Percentiles rank a stretch among this genome's conserved stretches.
Conservation (phyloP, 53 echinoderm and acorn worm species). For the Paracentrotus lividus region DNA sequence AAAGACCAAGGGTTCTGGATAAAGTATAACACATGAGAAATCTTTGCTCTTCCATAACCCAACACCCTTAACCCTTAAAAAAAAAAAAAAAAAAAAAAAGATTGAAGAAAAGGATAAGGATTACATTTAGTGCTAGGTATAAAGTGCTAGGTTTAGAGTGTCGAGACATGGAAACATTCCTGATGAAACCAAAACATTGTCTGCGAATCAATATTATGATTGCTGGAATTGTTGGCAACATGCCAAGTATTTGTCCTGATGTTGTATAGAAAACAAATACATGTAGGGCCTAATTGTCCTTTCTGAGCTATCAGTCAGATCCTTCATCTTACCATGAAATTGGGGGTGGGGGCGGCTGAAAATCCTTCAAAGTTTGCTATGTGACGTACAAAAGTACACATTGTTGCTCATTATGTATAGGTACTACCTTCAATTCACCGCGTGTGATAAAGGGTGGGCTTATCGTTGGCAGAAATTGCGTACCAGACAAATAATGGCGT, state of each 20-base stretch:
- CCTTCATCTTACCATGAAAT: not conserved
- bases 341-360: not conserved
- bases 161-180: too few species aligned
- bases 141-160: too few species aligned
- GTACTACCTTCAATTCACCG: too few species aligned
- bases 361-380: not conserved
- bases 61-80: too few species aligned
- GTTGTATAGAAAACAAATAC: too few species aligned
- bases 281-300: not conserved
- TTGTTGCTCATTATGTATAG: not conserved
- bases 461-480: not conserved
- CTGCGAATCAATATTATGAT: not conserved
- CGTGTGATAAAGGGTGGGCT: too few species aligned
- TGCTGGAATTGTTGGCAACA: not conserved
- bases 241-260: not conserved
- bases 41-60: not conserved
- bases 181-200: not conserved
- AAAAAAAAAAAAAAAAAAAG: too few species aligned
- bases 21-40: not conserved
- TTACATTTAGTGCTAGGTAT: too few species aligned
- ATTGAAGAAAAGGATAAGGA: too few species aligned
- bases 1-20: not conserved
- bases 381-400: not conserved
- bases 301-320: not conserved
- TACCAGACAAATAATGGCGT: not conserved